Evolutionary conservation across 2,888 invertebrate genomes (phyloP), one percentile per base, ranked within the genome.

Genomic region (Cerastis leucographa): DNA sequence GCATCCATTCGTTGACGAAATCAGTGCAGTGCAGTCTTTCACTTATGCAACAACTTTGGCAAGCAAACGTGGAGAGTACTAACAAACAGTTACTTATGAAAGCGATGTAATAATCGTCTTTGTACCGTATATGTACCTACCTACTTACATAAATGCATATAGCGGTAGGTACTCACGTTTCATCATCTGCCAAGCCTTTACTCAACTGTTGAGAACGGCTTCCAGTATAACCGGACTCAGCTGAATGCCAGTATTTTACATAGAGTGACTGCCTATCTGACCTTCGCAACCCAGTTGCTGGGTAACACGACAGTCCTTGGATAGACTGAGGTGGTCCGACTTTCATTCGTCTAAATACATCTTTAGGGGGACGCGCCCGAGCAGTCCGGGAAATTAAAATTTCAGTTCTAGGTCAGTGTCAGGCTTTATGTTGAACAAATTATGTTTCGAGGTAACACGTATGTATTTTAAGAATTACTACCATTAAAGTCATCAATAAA

Each of bases 1-100:
- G 89, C 90, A 90, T 91, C 92, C 90, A 90, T 90, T 91, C 89
- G 92, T 94, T 95, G 95, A 95, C 94, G 95, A 95, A 95, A 95
- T 94, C 94, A 94, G 95, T 95, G 93, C 95, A 95, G 84, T 86
- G 89, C 90, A 90, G 88, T 88, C 91, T 93, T 92, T 91, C 88
- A 86, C 74, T 94, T 94, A 92, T 91, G 91, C 89, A 94, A 94
- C 79, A 75, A 78, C 83, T 94, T 94, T 91, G 78, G 92, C 90
- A 93, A 93, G 91, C 88, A 89, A 85, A 90, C 89, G 88, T 87
- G 89, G 90, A 91, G 90, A 91, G 89, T 89, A 88, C 83, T 69
- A 65, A 54, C 78, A 78, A 81, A 78, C 62, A 66, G 76, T 67
- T 71, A 77, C 80, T 82, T 77, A 79, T 71, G 82, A 82, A 85